Percentiles rank a stretch among this genome's conserved stretches.
Conservation (phyloP, 2,888 invertebrate genomes). For the Ophion slaviceki region DNA sequence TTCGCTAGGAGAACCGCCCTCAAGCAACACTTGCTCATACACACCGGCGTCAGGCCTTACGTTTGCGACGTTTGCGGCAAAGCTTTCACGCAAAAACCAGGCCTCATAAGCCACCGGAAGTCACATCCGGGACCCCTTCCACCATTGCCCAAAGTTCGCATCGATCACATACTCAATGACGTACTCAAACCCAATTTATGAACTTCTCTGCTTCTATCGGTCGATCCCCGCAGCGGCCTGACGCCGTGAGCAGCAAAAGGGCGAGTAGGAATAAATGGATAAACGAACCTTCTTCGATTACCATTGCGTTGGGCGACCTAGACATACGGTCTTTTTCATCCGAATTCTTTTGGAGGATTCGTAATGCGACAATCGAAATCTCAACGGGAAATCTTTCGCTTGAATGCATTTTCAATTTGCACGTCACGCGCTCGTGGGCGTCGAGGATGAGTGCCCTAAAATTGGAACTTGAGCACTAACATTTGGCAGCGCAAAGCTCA, state of each 20-base stretch:
- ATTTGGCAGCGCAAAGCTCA: background rate
- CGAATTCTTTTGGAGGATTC: background rate
- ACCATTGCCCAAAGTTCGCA: constrained; percentile 79
- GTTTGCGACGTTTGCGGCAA: constrained; percentile 82
- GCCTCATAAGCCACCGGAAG: constrained; percentile 81
- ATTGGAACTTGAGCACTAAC: background rate
- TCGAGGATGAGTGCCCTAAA: background rate
- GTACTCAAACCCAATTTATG: constrained; percentile 70
- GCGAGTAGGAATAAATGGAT: too few relatives aligned
- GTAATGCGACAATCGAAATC: background rate
- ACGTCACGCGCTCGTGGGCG: background rate
- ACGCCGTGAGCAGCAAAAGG: background rate
- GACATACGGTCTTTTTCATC: background rate
- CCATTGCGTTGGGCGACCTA: background rate
- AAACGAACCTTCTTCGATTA: background rate
- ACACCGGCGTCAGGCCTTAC: constrained; percentile 80
- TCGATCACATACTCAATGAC: constrained; percentile 80
- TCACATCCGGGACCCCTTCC: constrained; percentile 81
- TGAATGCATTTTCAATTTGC: too few relatives aligned
- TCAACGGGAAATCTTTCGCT: background rate
- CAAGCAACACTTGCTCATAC: constrained; percentile 81
- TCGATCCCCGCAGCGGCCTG: background rate
- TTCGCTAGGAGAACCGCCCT: constrained; percentile 80
- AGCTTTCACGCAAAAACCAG: constrained; percentile 81
- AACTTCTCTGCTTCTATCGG: constrained; percentile 51